Conservation (phyloP, 2,797 vertebrate genomes). For the Melanitta fusca region DNA sequence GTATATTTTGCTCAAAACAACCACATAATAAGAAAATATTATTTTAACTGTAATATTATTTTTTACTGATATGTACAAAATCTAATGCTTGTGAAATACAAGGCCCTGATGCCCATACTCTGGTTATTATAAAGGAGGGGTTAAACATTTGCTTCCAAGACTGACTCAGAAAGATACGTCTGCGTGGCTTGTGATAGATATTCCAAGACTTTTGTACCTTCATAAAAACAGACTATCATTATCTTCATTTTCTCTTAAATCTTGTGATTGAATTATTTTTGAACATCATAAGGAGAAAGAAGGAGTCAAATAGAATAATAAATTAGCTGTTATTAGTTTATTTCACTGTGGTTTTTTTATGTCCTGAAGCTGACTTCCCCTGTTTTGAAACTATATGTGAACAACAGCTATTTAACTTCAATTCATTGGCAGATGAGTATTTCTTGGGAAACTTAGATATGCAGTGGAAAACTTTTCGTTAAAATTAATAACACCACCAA, state of each 20-base stretch:
- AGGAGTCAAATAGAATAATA: constrained; percentile 13
- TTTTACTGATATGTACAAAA: not conserved
- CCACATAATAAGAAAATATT: not conserved
- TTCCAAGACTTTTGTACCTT: not conserved
- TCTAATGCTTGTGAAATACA: not conserved
- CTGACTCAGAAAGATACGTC: not conserved
- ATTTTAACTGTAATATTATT: not conserved
- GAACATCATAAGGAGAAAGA: not conserved
- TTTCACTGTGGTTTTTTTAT: not conserved
- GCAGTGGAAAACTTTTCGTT: constrained; percentile 12
- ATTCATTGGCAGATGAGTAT: not conserved
- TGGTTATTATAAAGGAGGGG: not conserved
- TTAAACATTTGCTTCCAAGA: constrained; percentile 2
- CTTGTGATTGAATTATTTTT: constrained; percentile 13
- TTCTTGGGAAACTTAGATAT: constrained; percentile 26
- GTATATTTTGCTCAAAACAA: not conserved
- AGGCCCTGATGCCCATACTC: not conserved
- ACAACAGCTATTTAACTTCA: not conserved
- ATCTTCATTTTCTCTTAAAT: constrained; percentile 4
- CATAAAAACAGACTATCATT: not conserved
- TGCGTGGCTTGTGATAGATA: not conserved
- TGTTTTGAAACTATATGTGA: not conserved
- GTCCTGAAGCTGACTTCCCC: constrained; percentile 1
- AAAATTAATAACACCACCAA: not conserved
- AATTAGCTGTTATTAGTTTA: not conserved